Conservation (phyloP, 2,113 vertebrate species). For the Misgurnus mizolepis region DNA sequence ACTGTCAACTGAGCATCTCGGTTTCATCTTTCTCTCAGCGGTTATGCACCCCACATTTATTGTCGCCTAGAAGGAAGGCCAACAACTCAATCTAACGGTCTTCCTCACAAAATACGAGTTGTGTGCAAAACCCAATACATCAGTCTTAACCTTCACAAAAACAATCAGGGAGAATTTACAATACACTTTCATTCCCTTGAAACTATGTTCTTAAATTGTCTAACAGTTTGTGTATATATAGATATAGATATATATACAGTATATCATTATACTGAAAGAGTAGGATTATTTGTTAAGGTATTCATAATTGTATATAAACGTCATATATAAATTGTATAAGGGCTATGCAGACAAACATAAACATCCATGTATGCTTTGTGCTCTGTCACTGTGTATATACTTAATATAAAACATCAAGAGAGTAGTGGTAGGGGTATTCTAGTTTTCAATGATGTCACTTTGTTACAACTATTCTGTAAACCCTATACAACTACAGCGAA, state of each 20-base stretch:
- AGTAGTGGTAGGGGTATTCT: background rate
- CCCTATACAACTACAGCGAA: background rate
- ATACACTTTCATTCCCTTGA: slow-evolving; percentile 65
- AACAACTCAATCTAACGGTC: slow-evolving; percentile 14
- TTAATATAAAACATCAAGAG: background rate
- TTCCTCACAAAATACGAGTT: slow-evolving; percentile 27
- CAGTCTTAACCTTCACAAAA: slow-evolving; percentile 33
- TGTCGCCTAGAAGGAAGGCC: slow-evolving; percentile 14
- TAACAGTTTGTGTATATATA: slow-evolving; percentile 73
- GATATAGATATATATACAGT: too few relatives aligned
- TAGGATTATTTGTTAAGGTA: slow-evolving; percentile 75
- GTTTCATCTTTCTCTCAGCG: background rate
- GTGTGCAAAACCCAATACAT: slow-evolving; percentile 25
- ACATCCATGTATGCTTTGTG: slow-evolving; percentile 67
- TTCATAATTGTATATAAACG: slow-evolving; percentile 73
- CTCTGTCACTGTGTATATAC: slow-evolving; percentile 41
- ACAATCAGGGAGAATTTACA: slow-evolving; percentile 50
- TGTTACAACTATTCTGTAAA: background rate
- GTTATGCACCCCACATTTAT: slow-evolving; percentile 10
- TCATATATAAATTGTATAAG: slow-evolving; percentile 73
- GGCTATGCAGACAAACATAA: slow-evolving; percentile 75
- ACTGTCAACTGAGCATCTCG: background rate
- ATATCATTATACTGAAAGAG: slow-evolving; percentile 71
- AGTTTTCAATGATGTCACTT: background rate
- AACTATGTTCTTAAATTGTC: slow-evolving; percentile 74